These are phyloP conservation scores for Macropus fuliginosus DNA, from an alignment of 2,797 vertebrate genomes.

Conservation along the genomic window DNA sequence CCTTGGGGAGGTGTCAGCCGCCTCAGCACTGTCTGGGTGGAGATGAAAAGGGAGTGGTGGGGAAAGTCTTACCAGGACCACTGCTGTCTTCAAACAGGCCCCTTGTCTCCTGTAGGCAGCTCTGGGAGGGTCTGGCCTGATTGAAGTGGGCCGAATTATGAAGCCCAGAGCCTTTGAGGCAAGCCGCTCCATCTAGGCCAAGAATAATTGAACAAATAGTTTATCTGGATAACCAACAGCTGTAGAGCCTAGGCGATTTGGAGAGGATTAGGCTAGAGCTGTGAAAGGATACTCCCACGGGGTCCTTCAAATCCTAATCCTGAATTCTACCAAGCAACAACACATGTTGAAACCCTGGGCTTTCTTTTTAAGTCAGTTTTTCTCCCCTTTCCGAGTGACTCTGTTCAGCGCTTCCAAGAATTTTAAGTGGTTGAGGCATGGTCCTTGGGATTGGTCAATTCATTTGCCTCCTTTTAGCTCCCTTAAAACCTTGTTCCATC, in stretches of 20 bases:
- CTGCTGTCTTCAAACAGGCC: conserved; percentile 76
- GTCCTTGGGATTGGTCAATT: conserved; percentile 25
- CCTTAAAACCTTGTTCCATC: conserved; percentile 45
- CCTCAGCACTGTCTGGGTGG: conserved; percentile 35
- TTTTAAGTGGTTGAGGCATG: conserved; percentile 55
- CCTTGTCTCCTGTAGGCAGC: conserved; percentile 70
- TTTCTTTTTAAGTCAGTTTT: conserved; percentile 73
- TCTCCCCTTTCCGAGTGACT: conserved; percentile 45
- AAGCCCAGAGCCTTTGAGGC: conserved; percentile 85
- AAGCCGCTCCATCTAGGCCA: conserved; percentile 80
- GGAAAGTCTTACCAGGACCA: neutral
- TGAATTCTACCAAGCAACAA: conserved; percentile 76
- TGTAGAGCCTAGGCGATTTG: conserved; percentile 87
- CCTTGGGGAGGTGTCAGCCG: conserved; percentile 38
- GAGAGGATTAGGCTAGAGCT: conserved; percentile 86
- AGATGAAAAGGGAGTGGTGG: conserved; percentile 64
- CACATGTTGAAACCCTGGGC: conserved; percentile 80
- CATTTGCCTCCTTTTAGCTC: conserved; percentile 34
- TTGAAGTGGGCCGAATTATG: conserved; percentile 82
- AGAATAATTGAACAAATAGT: conserved; percentile 88
- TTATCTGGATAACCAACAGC: conserved; percentile 87
- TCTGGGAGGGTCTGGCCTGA: conserved; percentile 71
- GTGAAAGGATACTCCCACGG: conserved; percentile 86
- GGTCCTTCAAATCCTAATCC: conserved; percentile 82
- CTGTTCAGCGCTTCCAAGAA: conserved; percentile 51